A percentile compares a stretch with the other conserved stretches of the same genome.
phyloP scores from a whole-genome alignment of 2,113 vertebrate species.

The Elephas maximus region DNA sequence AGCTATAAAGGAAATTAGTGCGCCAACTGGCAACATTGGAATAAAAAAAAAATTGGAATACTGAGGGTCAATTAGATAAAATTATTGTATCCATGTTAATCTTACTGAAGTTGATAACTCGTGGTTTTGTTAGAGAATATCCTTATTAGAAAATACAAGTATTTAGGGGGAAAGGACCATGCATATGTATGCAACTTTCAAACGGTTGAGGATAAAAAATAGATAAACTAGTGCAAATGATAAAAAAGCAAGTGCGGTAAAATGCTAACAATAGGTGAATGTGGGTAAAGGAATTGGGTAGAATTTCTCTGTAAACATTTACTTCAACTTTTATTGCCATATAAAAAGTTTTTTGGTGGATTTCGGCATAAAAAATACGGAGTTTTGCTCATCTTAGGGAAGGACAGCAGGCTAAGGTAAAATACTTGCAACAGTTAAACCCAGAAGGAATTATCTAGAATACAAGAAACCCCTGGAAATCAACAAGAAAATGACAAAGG shows the following conservation, averaged over 20 bases:
- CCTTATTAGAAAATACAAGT: background rate
- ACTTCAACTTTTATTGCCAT: background rate
- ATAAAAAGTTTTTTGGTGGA: background rate
- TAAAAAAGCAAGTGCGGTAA: background rate
- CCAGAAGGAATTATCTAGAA: conserved; percentile 21
- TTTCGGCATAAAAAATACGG: background rate
- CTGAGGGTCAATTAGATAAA: background rate
- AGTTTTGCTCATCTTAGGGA: conserved; percentile 44
- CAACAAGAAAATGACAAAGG: background rate
- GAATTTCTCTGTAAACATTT: background rate
- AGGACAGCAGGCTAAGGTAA: background rate
- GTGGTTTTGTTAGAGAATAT: background rate
- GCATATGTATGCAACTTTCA: background rate
- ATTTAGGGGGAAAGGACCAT: background rate
- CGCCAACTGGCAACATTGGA: background rate
- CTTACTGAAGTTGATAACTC: background rate
- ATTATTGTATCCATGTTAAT: background rate
- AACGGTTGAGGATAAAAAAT: background rate
- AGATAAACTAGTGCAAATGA: background rate
- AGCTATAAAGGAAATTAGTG: background rate
- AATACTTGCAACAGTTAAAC: conserved; percentile 35
- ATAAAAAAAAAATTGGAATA: background rate
- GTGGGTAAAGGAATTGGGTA: background rate
- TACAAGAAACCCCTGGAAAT: conserved; percentile 1
- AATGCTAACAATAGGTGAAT: background rate